Evolutionary conservation across 2,797 vertebrate species (phyloP).

Genomic region (Gambusia yucatana): DNA sequence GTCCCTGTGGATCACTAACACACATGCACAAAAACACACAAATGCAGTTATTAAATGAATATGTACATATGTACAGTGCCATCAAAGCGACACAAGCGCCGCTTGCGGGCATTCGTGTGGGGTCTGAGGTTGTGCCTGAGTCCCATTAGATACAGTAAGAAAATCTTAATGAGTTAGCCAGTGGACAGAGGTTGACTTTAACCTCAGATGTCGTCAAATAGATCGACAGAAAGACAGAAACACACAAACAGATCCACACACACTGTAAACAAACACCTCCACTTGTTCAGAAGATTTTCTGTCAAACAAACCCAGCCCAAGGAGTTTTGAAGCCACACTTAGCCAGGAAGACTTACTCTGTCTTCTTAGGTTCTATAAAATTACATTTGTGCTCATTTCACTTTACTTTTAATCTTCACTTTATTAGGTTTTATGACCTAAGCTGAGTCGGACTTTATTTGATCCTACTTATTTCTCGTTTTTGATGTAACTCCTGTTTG

Average conservation of each 20-base stretch:
- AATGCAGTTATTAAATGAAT: conserved; percentile 55
- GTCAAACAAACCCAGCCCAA: conserved; percentile 58
- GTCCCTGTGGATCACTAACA: conserved; percentile 67
- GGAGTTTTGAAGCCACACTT: conserved; percentile 33
- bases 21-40: conserved; percentile 43
- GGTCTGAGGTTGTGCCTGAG: conserved; percentile 45
- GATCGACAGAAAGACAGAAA: conserved; percentile 35
- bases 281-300: conserved; percentile 46
- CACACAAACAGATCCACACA: conserved; percentile 47
- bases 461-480: neutral
- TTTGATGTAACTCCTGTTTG: neutral
- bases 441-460: neutral
- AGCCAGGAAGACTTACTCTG: conserved; percentile 30
- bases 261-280: conserved; percentile 59
- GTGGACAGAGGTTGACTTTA: conserved; percentile 18
- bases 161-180: conserved; percentile 34
- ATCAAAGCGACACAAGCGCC: neutral
- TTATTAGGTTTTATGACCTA: neutral
- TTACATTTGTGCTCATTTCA: neutral
- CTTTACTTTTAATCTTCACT: neutral
- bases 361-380: conserved; percentile 4
- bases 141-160: conserved; percentile 35
- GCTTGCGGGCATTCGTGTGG: conserved; percentile 28
- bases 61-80: conserved; percentile 38
- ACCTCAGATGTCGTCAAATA: conserved; percentile 39